Evolutionary conservation across 2,888 invertebrate species (phyloP).

Genomic region (Drosophila pseudotalamancana): DNA sequence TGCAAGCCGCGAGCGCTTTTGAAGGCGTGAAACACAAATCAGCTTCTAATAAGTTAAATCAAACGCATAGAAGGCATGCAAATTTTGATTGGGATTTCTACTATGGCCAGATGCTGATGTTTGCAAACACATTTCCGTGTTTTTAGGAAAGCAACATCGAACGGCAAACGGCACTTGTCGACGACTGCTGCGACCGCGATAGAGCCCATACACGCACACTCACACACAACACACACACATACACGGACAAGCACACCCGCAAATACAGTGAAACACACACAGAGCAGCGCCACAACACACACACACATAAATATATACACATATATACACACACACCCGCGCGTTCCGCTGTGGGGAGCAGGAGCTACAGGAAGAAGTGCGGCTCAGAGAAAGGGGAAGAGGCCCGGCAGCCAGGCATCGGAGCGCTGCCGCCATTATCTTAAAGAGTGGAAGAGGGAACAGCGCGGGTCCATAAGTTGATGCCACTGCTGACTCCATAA

Average conservation of each 20-base stretch:
- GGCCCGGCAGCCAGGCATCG: conserved; percentile 26
- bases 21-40: conserved; percentile 51
- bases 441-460: conserved; percentile 6
- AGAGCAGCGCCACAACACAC: conserved; percentile 23
- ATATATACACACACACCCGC: conserved; percentile 35
- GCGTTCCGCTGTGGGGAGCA: conserved; percentile 37
- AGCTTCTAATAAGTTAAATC: conserved; percentile 35
- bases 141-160: conserved; percentile 55
- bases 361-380: conserved; percentile 34
- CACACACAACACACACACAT: conserved; percentile 15
- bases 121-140: conserved; percentile 54
- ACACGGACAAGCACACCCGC: conserved; percentile 24
- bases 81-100: conserved; percentile 58
- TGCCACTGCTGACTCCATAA: conserved; percentile 43
- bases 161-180: conserved; percentile 49
- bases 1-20: conserved; percentile 67
- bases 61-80: conserved; percentile 35
- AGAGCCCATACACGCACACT: conserved; percentile 34
- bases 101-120: conserved; percentile 45
- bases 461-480: conserved; percentile 35
- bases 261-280: conserved; percentile 34
- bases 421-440: conserved; percentile 34
- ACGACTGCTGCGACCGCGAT: conserved; percentile 53
- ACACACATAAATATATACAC: conserved; percentile 15
- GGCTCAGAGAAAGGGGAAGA: conserved; percentile 1